Evolutionary conservation across 2,888 invertebrate species (phyloP), one percentile per base, ranked within the genome.

Genomic region (Morinoia aosen): DNA sequence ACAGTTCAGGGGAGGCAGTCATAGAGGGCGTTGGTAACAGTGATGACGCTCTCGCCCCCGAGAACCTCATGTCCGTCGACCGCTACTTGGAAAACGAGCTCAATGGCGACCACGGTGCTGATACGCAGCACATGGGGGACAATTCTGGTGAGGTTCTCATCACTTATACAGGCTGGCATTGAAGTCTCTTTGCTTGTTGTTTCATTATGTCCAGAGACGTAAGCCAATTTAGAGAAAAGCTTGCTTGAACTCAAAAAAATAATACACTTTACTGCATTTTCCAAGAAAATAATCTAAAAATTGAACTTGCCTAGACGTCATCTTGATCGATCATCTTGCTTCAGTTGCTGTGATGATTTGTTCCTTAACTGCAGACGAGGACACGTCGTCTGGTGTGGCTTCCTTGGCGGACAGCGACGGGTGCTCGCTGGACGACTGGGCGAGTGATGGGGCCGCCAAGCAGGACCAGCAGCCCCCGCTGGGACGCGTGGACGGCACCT

Each of bases 311-410:
- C 19, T 19, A 19, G 8, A 19, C 61, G 19, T 61, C 14, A 3
- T 19, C 19, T 61, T 19, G 8, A 1, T 61, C 61, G 12, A 61
- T 61, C 19, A 61, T 61, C 61, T 61, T 12, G 61, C 61, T 61
- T 25, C 76, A 7, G 76, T 33, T 76, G 76, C 76, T 76, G 76
- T 76, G 61, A 19, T 3, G 19, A 76, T 33, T 76, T 76, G 8
- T 76, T 33, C 76, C 33, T 93, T 57, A 25, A 48, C 33, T 93
- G 12, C 56, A 64, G 95, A 95, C 96, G 96, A 96, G 95, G 96
- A 96, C 64, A 96, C 96, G 11, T 96, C 96, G 11, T 96, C 96
- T n/a, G 96, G 96, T 10, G 96, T 96, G 4, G 96, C 96, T 25
- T 96, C 96, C 11, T 25, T 96, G 88, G 96, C 96, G 39, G 96